Evolutionary conservation across 2,113 vertebrate genomes (phyloP).

Genomic region (Gila orcuttii): DNA sequence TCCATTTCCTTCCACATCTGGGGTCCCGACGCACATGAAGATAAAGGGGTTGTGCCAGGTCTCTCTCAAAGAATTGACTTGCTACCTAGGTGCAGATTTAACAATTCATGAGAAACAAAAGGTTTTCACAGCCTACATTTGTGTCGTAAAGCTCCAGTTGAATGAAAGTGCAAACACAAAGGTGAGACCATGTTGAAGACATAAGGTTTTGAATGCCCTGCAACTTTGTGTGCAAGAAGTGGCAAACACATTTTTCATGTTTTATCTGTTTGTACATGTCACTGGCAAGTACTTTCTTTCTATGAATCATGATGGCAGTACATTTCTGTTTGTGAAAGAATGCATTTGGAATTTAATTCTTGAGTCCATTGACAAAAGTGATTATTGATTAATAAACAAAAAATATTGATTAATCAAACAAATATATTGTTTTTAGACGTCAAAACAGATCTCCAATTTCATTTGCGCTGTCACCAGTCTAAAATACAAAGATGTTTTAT

Average conservation of each 20-base stretch:
- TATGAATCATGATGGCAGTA: background rate
- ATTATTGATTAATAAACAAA: conserved; percentile 2
- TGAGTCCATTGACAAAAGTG: background rate
- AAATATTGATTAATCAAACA: background rate
- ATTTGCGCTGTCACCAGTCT: background rate
- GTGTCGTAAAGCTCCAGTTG: conserved; percentile 55
- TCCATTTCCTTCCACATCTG: conserved; percentile 61
- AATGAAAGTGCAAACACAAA: conserved; percentile 23
- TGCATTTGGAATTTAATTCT: background rate
- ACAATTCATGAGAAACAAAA: conserved; percentile 70
- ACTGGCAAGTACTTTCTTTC: conserved; percentile 4
- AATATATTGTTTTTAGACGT: background rate
- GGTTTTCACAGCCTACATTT: conserved; percentile 58
- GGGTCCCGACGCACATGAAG: conserved; percentile 61
- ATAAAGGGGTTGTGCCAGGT: conserved; percentile 73
- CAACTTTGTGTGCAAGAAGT: background rate
- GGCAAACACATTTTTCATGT: background rate
- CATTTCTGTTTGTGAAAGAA: background rate
- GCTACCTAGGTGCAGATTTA: conserved; percentile 69
- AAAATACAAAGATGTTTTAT: background rate
- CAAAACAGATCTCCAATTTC: background rate
- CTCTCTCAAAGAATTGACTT: conserved; percentile 71
- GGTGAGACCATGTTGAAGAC: conserved; percentile 40
- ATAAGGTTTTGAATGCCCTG: conserved; percentile 33
- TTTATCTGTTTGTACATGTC: background rate